Base-by-base conservation (phyloP, 2,888 invertebrate genomes). In the Sinopyrophorus schimmeli region DNA sequence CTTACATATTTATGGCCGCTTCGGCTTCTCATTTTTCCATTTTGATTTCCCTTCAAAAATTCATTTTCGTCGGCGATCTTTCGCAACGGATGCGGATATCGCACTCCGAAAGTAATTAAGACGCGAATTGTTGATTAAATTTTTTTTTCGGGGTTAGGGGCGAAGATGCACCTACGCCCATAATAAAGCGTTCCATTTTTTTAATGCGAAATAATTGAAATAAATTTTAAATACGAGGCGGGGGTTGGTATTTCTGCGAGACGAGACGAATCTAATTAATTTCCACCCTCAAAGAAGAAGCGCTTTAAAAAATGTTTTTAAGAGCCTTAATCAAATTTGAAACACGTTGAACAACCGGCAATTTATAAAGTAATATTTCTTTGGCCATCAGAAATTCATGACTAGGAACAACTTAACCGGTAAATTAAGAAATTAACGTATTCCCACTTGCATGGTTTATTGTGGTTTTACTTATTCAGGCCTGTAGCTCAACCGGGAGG, bases 351-450 rank as follows among this genome's bases (percentile, higher is more conserved):
- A 40, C 61, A 65, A 60, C 64, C 65, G 60, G 68, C 70, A 69
- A 71, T 71, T 70, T 68, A 66, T 65, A 64, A 68, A 67, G 69
- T 67, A 64, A 69, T 69, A 70, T 68, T 70, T 71, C 69, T 71
- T 66, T 64, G 54, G 64, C 67, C 66, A 68, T 72, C 59, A 61
- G 61, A 65, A 66, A 72, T 72, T 71, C 71, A 72, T 69, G 68
- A 61, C 66, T 62, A 60, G 61, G 68, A 69, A 68, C 70, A 70
- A 72, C 70, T 72, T 70, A 70, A 69, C 69, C 62, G 66, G 68
- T 72, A 72, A 73, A 73, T 73, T 73, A 72, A 72, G 72, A 73
- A 73, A 73, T 73, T 73, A 73, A 73, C 70, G 66, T 71, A 72
- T 73, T 73, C 73, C 73, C 73, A 69, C 69, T 69, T 69, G 72